Conservation (phyloP, 2,888 invertebrate genomes). For the Pseudococcus viburni region DNA sequence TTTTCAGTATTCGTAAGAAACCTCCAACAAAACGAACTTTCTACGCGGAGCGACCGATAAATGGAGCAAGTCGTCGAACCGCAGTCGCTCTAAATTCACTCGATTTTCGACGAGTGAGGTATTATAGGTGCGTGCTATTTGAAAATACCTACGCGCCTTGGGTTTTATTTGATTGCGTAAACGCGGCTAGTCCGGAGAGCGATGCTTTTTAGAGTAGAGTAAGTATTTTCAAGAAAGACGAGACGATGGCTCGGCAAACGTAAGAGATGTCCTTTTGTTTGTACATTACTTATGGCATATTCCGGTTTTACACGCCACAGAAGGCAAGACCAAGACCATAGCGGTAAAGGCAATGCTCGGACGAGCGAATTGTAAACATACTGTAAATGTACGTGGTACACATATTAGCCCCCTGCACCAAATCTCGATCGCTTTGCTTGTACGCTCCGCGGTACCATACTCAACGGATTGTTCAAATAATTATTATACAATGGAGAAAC, state of each 20-base stretch:
- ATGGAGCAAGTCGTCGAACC: not conserved
- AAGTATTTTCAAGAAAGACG: not conserved
- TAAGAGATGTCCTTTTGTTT: conserved; percentile 53
- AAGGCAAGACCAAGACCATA: not conserved
- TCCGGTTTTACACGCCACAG: conserved; percentile 34
- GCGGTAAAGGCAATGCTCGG: conserved; percentile 4
- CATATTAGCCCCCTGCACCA: conserved; percentile 1
- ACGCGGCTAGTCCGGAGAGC: not conserved
- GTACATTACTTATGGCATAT: conserved; percentile 52
- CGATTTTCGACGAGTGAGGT: not conserved
- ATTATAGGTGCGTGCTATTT: not conserved
- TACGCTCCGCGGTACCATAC: not conserved
- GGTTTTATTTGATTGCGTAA: conserved; percentile 1
- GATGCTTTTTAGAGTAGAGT: not conserved
- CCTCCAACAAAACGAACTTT: too few species aligned
- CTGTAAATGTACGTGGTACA: conserved; percentile 18
- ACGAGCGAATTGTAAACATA: conserved; percentile 43
- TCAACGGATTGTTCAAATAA: conserved; percentile 50
- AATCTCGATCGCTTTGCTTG: conserved; percentile 17
- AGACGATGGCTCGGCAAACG: not conserved
- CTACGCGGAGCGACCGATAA: not conserved
- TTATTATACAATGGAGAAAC: conserved; percentile 57
- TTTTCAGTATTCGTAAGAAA: too few species aligned
- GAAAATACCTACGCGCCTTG: not conserved
- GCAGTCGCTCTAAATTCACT: not conserved